Evolutionary conservation across 92 coral and sea anemone species (phyloP).

Genomic region (Ricordea florida): DNA sequence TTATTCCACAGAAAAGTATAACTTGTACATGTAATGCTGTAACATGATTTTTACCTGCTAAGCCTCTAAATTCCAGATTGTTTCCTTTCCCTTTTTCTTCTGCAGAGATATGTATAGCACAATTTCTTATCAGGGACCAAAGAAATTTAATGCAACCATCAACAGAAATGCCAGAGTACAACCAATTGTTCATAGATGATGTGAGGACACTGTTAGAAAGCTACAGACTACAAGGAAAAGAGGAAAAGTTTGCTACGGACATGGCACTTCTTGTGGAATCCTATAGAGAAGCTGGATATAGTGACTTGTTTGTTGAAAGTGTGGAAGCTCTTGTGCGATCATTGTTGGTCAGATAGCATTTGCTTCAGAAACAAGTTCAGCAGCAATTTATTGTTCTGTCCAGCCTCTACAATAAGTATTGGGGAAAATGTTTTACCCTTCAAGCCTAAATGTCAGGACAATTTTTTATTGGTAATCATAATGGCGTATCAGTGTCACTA

Average conservation of each 20-base stretch:
- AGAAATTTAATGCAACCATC: conserved; percentile 28
- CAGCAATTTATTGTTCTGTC: background rate
- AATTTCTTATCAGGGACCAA: conserved; percentile 63
- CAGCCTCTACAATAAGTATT: too few relatives aligned
- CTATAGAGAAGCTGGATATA: conserved; percentile 70
- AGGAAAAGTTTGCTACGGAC: conserved; percentile 51
- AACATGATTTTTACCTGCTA: background rate
- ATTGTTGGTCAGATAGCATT: conserved; percentile 11
- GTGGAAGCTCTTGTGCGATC: conserved; percentile 63
- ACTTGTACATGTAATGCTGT: too few relatives aligned
- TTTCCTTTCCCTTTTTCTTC: conserved; percentile 5
- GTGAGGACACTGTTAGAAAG: conserved; percentile 62
- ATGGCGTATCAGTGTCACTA: too few relatives aligned
- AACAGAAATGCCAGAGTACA: conserved; percentile 58
- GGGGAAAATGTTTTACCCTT: too few relatives aligned
- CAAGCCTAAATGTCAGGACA: too few relatives aligned
- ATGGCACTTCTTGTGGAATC: conserved; percentile 64
- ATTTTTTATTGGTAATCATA: too few relatives aligned
- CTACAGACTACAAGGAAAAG: conserved; percentile 69
- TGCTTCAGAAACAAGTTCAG: conserved; percentile 5
- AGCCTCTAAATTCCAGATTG: background rate
- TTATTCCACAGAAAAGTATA: too few relatives aligned
- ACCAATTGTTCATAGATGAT: conserved; percentile 58
- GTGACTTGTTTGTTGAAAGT: conserved; percentile 70
- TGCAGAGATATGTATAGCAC: conserved; percentile 75